Evolutionary conservation across 2,888 invertebrate genomes (phyloP).

Genomic region (Liposcelis brunnea): DNA sequence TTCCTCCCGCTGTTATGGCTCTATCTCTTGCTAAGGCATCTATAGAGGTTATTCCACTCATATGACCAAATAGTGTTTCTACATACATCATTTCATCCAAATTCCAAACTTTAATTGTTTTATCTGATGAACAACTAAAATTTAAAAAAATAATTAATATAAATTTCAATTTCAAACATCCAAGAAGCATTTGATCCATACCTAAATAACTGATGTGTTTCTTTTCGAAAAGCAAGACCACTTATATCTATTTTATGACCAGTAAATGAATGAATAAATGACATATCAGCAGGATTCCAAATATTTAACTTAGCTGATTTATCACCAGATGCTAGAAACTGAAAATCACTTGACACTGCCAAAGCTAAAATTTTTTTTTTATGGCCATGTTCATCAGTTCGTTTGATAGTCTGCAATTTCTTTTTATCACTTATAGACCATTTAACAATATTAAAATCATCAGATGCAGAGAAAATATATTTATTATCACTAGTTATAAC

Average conservation of each 20-base stretch:
- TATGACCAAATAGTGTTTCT: conserved; percentile 89
- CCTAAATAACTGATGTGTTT: conserved; percentile 69
- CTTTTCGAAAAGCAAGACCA: conserved; percentile 68
- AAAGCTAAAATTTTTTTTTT: conserved; percentile 38
- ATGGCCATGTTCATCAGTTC: conserved; percentile 28
- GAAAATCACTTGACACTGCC: conserved; percentile 59
- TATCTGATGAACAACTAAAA: conserved; percentile 30
- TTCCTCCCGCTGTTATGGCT: conserved; percentile 76
- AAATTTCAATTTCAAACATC: neutral
- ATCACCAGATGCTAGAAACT: conserved; percentile 64
- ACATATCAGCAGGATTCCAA: conserved; percentile 63
- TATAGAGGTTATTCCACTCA: conserved; percentile 66
- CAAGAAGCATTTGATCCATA: conserved; percentile 28
- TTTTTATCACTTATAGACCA: conserved; percentile 49
- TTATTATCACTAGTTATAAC: conserved; percentile 57
- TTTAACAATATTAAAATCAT: conserved; percentile 75
- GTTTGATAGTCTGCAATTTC: conserved; percentile 32
- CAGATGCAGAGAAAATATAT: conserved; percentile 65
- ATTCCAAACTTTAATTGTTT: conserved; percentile 86
- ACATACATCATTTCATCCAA: conserved; percentile 91
- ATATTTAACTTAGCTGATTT: conserved; percentile 51
- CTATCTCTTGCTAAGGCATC: conserved; percentile 76
- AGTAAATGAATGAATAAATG: conserved; percentile 59
- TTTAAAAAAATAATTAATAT: neutral
- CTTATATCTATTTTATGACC: conserved; percentile 59